A percentile compares a stretch with the other conserved stretches of the same genome.
phyloP scores from a whole-genome alignment of 2,888 invertebrate species.

The Himalopsyche tibetana region DNA sequence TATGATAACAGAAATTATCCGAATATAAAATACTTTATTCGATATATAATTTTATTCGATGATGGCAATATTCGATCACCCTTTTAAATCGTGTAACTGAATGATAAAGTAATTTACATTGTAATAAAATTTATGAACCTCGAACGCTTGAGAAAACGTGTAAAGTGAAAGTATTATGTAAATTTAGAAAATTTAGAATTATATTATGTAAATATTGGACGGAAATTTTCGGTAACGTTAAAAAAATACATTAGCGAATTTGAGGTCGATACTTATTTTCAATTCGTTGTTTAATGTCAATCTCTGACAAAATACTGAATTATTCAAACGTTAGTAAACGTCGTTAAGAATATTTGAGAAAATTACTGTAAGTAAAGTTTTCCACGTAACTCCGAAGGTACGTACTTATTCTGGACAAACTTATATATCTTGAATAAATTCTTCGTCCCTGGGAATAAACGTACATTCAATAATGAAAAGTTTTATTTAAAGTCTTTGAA shows the following conservation, averaged over 20 bases:
- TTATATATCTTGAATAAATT: conserved; percentile 4
- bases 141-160: no score
- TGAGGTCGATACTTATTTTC: background rate
- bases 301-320: conserved; percentile 21
- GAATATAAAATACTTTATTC: no score
- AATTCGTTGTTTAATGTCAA: background rate
- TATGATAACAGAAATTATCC: no score
- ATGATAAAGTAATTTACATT: no score
- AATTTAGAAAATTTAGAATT: no score
- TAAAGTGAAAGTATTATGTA: no score
- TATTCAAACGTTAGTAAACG: conserved; percentile 23
- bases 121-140: no score
- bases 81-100: no score
- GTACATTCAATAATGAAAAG: conserved; percentile 21
- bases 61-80: no score
- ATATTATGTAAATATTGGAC: no score
- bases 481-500: background rate
- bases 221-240: no score
- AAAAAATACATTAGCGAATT: background rate
- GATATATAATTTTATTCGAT: no score
- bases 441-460: background rate
- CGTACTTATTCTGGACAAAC: background rate
- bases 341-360: background rate
- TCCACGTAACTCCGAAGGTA: background rate
- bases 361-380: background rate